Percentiles rank a stretch among this genome's conserved stretches.
Evolutionary conservation across 2,797 vertebrate species (phyloP).

Genomic region (Melanotaenia maccullochi): DNA sequence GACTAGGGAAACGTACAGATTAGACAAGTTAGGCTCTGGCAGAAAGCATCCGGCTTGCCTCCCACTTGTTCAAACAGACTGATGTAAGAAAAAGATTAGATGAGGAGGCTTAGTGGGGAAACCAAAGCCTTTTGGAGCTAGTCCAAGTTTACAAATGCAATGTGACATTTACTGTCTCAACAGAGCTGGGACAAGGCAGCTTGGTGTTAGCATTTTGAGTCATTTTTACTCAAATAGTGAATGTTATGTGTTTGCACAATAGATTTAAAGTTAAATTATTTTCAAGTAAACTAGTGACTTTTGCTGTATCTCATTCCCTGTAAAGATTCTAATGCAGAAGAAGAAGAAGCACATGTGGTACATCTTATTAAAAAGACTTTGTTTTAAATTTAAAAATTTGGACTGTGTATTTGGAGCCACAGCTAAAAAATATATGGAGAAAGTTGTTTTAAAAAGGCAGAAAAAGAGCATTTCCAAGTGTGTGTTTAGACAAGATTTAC

Average conservation of each 20-base stretch:
- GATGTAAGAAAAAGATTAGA: constrained; percentile 45
- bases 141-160: constrained; percentile 27
- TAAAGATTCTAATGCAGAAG: too few relatives aligned
- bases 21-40: constrained; percentile 34
- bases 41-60: background rate
- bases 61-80: constrained; percentile 22
- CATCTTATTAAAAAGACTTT: too few relatives aligned
- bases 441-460: too few relatives aligned
- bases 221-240: background rate
- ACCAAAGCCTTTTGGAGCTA: constrained; percentile 26
- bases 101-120: constrained; percentile 42
- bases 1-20: constrained; percentile 36
- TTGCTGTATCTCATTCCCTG: too few relatives aligned
- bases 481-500: too few relatives aligned
- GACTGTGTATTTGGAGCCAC: too few relatives aligned
- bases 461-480: too few relatives aligned
- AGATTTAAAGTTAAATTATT: background rate
- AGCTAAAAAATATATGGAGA: too few relatives aligned
- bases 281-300: background rate
- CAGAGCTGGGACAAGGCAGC: background rate
- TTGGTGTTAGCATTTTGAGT: background rate
- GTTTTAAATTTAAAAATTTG: too few relatives aligned
- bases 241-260: background rate
- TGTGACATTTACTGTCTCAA: constrained; percentile 24
- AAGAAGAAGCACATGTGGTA: too few relatives aligned